Evolutionary conservation across 2,797 vertebrate genomes (phyloP), one percentile per base, ranked within the genome.

Genomic region (Lophotriccus pileatus): DNA sequence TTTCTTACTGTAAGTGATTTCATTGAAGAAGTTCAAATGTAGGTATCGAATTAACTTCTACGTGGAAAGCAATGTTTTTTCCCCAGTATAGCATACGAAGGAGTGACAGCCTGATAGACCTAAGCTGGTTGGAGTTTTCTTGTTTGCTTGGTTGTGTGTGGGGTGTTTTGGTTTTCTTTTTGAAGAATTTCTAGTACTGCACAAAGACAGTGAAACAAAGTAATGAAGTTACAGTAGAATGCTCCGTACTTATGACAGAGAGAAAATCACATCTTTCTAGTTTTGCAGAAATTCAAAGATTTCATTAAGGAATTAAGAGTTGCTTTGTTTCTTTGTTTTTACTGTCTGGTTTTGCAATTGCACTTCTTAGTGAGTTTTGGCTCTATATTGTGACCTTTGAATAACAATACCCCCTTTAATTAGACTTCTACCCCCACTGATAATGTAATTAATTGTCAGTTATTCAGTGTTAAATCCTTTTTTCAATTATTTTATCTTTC

Each of bases 321-420:
- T 88, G 30, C 14, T 53, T 34, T 9, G 9, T 0, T 5, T 44
- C 56, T 72, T 32, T 63, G 24, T 32, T 60, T 70, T 49, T 32
- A 41, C 27, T 55, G 11, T 88, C 63, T 76, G n/a, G 14, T 70
- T 84, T 89, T 84, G 10, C 46, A 86, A 28, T 87, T 84, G 76
- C 53, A 67, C 93, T 83, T 88, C 74, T 93, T 84, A 92, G 84
- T 86, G 47, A 58, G 8, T 89, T 94, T 95, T 94, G 63, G 34
- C 34, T 94, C 79, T 81, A 74, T 69, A 79, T 41, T 72, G 14
- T 94, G 55, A 91, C 21, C 28, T 82, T 25, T 94, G 83, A 84
- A 93, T 94, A 95, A 84, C 47, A 87, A 55, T 84, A 67, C 3
- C 17, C 70, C 80, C 55, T 91, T 96, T 94, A 93, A 84, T 93